Base-by-base conservation (phyloP, 2,888 invertebrate species). In the Rutpela maculata region DNA sequence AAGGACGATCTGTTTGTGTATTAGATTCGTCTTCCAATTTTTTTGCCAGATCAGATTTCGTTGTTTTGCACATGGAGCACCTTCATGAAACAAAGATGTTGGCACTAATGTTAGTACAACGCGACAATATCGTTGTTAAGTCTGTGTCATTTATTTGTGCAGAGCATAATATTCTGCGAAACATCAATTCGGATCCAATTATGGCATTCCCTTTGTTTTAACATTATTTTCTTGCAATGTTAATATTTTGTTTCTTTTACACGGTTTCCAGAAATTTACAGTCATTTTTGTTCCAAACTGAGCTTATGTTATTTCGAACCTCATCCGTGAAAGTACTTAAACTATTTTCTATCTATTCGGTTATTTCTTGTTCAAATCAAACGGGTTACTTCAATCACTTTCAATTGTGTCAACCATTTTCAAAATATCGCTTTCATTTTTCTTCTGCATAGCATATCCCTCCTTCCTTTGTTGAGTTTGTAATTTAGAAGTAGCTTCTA, bases 391-490 rank as follows among this genome's bases (percentile, higher is more conserved):
- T n/a, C 55, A 56, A 56, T 56, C 55, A 17, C 17, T 17, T 17
- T 56, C 55, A 17, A 56, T 56, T n/a, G n/a, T 56, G 7, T 56
- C 17, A n/a, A 56, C 17, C n/a, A 56, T 56, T 56, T 7, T 56
- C 55, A 56, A 56, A 56, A 56, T 7, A 17, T 56, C 55, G n/a
- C 17, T 17, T 56, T 56, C 55, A 56, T 56, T 56, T 56, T 56
- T 56, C 55, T 56, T 56, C 55, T 56, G 55, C 55, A n/a, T n/a
- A 56, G 55, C 4, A 17, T n/a, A 17, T 4, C 17, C 55, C 55
- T 57, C 11, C 18, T 57, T 19, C 11, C 57, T 57, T 18, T 57
- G 17, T 19, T 7, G 19, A 43, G 43, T 43, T 43, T 43, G 17
- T 57, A 57, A 19, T 57, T 1, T 17, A 19, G 18, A 57, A 57